phyloP scores from a whole-genome alignment of 1,140 invertebrate species.

The Trichomalopsis sarcophagae region DNA sequence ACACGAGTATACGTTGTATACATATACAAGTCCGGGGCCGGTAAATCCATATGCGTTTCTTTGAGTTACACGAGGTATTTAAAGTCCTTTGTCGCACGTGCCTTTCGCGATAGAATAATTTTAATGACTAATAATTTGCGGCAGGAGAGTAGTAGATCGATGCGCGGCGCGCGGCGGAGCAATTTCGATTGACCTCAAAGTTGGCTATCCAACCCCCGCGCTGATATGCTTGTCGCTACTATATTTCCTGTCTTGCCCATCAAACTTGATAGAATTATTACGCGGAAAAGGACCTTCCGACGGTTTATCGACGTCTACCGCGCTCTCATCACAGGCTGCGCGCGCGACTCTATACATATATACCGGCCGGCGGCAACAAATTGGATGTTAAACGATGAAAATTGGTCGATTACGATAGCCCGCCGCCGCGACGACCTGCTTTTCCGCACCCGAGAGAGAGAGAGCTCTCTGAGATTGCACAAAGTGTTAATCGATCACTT shows the following conservation, averaged over 20 bases:
- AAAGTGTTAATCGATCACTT: slow-evolving; percentile 52
- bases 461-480: slow-evolving; percentile 47
- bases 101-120: background rate
- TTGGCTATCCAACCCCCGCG: background rate
- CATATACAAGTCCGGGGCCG: background rate
- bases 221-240: slow-evolving; percentile 43
- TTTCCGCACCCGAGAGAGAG: slow-evolving; percentile 63
- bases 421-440: slow-evolving; percentile 50
- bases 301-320: slow-evolving; percentile 44
- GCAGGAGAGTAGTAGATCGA: background rate
- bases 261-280: slow-evolving; percentile 53
- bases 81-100: background rate
- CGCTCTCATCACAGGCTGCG: slow-evolving; percentile 51
- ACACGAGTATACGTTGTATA: background rate
- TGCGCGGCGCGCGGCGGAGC: background rate
- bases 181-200: slow-evolving; percentile 33
- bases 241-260: slow-evolving; percentile 35
- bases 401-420: slow-evolving; percentile 68
- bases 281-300: slow-evolving; percentile 45
- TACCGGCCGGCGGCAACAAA: slow-evolving; percentile 61
- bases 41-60: background rate
- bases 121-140: background rate
- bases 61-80: background rate
- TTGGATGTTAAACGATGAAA: slow-evolving; percentile 70
- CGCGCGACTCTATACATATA: slow-evolving; percentile 7